A percentile compares a stretch with the other conserved stretches of the same genome.
Evolutionary conservation across 1,140 invertebrate species (phyloP).

Genomic region (Cataglyphis hispanica): DNA sequence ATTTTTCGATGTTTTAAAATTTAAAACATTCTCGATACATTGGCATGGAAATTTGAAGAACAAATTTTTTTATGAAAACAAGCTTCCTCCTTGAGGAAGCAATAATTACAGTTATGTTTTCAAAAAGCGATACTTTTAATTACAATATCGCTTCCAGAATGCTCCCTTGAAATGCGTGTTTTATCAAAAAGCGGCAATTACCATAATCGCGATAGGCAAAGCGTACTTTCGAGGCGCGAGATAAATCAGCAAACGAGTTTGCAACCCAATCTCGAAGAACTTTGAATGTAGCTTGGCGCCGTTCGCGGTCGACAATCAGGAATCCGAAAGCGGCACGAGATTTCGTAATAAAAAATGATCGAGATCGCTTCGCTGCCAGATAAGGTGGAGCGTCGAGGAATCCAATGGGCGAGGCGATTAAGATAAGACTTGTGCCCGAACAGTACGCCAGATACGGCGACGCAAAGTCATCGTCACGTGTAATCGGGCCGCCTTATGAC

Average conservation of each 20-base stretch:
- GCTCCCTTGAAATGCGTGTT: background rate
- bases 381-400: conserved; percentile 11
- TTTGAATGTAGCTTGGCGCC: background rate
- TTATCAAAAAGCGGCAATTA: conserved; percentile 26
- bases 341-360: conserved; percentile 29
- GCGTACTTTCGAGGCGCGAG: background rate
- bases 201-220: conserved; percentile 5
- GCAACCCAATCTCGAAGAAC: background rate
- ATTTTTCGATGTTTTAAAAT: too few relatives aligned
- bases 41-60: too few relatives aligned
- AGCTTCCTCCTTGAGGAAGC: too few relatives aligned
- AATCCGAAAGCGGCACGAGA: conserved; percentile 14
- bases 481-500: conserved; percentile 76
- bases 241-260: conserved; percentile 1
- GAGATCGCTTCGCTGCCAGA: conserved; percentile 22
- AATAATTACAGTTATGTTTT: background rate
- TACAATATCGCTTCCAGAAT: background rate
- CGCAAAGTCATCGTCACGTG: conserved; percentile 15
- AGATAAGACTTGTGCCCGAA: conserved; percentile 40
- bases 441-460: conserved; percentile 23
- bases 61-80: too few relatives aligned
- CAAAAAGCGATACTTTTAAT: conserved; percentile 9
- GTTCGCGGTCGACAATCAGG: background rate
- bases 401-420: background rate
- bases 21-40: too few relatives aligned